Evolutionary conservation across 1,140 invertebrate genomes (phyloP).

Genomic region (Danaus plexippus): DNA sequence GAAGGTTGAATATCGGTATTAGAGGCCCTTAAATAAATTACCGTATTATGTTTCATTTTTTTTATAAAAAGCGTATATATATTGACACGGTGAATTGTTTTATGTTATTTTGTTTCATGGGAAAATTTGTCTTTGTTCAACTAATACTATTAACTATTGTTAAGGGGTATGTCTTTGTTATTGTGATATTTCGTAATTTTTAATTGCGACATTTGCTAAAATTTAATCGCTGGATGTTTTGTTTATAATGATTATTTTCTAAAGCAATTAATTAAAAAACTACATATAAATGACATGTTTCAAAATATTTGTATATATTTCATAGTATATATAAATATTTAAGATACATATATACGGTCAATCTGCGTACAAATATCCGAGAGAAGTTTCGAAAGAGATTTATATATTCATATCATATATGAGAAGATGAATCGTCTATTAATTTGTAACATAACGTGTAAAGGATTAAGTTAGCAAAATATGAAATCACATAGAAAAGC

Average conservation of each 20-base stretch:
- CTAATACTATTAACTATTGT: conserved; percentile 27
- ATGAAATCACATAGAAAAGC: too few relatives aligned
- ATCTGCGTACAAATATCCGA: too few relatives aligned
- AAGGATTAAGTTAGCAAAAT: too few relatives aligned
- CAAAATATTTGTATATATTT: neutral
- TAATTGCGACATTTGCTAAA: conserved; percentile 17
- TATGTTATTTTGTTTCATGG: conserved; percentile 19
- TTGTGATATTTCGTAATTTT: conserved; percentile 5
- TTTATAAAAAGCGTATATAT: conserved; percentile 9
- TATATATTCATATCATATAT: too few relatives aligned
- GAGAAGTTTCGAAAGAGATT: too few relatives aligned
- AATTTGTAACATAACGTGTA: too few relatives aligned
- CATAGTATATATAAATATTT: conserved; percentile 1
- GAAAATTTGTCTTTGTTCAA: conserved; percentile 22
- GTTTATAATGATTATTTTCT: neutral
- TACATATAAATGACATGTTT: neutral
- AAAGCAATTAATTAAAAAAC: neutral
- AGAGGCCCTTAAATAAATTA: conserved; percentile 8
- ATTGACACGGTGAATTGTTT: conserved; percentile 17
- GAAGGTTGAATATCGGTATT: too few relatives aligned
- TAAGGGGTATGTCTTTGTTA: conserved; percentile 19
- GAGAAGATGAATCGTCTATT: too few relatives aligned
- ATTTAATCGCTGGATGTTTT: too few relatives aligned
- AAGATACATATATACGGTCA: too few relatives aligned
- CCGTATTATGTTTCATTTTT: conserved; percentile 3